These are phyloP conservation scores for Gobius niger DNA, from an alignment of 2,113 vertebrate species.

Conservation along the genomic window DNA sequence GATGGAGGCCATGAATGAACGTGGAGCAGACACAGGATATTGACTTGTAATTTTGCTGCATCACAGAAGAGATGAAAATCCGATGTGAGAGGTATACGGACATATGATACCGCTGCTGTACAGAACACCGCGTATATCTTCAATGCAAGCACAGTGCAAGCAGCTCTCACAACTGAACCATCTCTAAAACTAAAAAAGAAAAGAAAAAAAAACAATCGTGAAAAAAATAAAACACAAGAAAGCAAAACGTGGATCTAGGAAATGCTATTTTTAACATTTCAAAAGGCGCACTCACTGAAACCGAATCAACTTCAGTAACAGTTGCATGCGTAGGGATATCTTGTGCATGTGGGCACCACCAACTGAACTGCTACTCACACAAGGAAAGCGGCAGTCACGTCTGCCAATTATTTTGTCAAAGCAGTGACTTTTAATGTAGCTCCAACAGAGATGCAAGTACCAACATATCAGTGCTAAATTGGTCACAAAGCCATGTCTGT, in stretches of 20 bases:
- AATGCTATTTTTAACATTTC: neutral
- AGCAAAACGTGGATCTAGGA: neutral
- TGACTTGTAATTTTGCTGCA: conserved; percentile 25
- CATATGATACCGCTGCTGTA: conserved; percentile 16
- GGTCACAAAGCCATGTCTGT: conserved; percentile 2
- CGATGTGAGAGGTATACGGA: conserved; percentile 29
- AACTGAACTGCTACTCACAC: conserved; percentile 22
- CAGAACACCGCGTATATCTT: neutral
- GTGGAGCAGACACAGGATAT: conserved; percentile 19
- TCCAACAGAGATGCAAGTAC: conserved; percentile 14
- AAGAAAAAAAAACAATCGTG: neutral
- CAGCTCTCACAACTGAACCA: conserved; percentile 1
- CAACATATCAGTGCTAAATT: conserved; percentile 23
- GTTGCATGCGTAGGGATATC: neutral
- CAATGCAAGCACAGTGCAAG: neutral
- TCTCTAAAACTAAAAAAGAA: neutral
- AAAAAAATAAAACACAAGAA: neutral
- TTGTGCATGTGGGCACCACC: conserved; percentile 4
- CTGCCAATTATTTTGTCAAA: conserved; percentile 40
- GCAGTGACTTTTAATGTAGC: conserved; percentile 30
- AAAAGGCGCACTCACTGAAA: neutral
- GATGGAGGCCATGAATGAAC: neutral
- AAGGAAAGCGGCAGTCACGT: conserved; percentile 1
- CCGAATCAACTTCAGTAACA: neutral
- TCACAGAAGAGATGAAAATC: conserved; percentile 9